These are phyloP conservation scores for Telmatherina bonti DNA, from an alignment of 2,797 vertebrate species.

Conservation along the genomic window DNA sequence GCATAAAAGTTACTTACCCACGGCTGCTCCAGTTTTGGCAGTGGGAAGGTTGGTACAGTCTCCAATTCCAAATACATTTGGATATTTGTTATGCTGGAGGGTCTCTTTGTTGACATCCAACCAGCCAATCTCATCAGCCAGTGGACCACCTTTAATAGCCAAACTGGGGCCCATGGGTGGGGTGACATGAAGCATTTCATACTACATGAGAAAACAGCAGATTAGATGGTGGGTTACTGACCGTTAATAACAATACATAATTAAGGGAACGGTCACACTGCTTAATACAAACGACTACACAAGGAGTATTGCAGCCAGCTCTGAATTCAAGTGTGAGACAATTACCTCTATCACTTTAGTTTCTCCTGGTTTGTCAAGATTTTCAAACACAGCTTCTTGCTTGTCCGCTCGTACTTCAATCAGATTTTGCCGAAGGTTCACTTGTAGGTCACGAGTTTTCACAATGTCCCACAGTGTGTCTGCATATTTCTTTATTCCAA, in stretches of 20 bases:
- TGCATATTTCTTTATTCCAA: constrained; percentile 95
- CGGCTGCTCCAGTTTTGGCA: constrained; percentile 91
- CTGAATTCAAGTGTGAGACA: neutral
- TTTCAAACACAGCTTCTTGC: constrained; percentile 95
- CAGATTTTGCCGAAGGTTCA: constrained; percentile 92
- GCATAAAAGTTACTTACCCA: constrained; percentile 82
- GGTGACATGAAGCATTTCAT: constrained; percentile 98
- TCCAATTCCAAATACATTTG: constrained; percentile 96
- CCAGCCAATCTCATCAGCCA: constrained; percentile 90
- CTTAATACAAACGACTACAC: neutral
- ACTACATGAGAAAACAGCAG: constrained; percentile 76
- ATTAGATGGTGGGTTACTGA: neutral
- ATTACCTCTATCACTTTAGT: constrained; percentile 88
- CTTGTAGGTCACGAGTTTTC: constrained; percentile 83
- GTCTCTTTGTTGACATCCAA: constrained; percentile 91
- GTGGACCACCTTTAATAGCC: constrained; percentile 85
- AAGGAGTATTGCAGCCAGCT: neutral
- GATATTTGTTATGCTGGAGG: constrained; percentile 92
- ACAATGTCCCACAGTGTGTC: constrained; percentile 90
- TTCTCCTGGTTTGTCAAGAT: constrained; percentile 90
- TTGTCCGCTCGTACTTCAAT: constrained; percentile 92
- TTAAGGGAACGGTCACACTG: too few relatives aligned
- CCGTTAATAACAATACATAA: too few relatives aligned
- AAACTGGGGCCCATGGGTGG: constrained; percentile 94
- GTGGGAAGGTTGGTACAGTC: constrained; percentile 97